These are phyloP conservation scores for Gisinianus flammeolus DNA, from an alignment of 2,888 invertebrate genomes.

Conservation along the genomic window DNA sequence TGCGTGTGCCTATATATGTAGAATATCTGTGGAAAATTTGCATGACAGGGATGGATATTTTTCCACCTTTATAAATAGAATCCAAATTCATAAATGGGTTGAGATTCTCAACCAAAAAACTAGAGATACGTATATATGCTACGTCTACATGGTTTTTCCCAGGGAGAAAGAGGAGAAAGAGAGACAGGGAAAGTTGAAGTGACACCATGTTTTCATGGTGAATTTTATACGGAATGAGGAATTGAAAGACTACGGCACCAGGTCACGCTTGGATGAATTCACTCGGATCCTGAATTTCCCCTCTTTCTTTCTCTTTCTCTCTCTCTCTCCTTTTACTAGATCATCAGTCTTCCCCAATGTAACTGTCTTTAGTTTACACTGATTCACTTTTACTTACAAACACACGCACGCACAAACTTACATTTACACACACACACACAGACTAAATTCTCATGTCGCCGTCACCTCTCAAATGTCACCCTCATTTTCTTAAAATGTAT, in stretches of 20 bases:
- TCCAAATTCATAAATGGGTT: no score
- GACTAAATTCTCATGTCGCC: no score
- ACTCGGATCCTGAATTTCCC: no score
- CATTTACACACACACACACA: background rate
- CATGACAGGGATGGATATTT: no score
- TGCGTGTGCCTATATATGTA: no score
- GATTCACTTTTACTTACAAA: background rate
- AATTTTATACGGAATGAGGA: constrained; percentile 1
- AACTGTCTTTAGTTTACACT: background rate
- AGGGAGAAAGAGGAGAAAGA: background rate
- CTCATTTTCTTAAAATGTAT: no score
- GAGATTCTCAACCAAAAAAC: no score
- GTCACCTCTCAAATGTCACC: no score
- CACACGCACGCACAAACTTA: background rate
- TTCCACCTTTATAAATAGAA: no score
- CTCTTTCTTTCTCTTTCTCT: background rate
- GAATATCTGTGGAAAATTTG: no score
- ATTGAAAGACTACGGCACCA: background rate
- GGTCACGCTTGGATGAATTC: constrained; percentile 12
- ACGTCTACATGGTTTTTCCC: no score
- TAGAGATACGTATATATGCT: no score
- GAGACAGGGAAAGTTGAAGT: background rate
- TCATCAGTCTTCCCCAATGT: constrained; percentile 8
- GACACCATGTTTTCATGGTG: constrained; percentile 16
- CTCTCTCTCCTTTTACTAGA: background rate